Percentiles rank a stretch among this genome's conserved stretches.
These are phyloP conservation scores for Calameuta pallipes DNA, from an alignment of 2,888 invertebrate species.

Conservation along the genomic window DNA sequence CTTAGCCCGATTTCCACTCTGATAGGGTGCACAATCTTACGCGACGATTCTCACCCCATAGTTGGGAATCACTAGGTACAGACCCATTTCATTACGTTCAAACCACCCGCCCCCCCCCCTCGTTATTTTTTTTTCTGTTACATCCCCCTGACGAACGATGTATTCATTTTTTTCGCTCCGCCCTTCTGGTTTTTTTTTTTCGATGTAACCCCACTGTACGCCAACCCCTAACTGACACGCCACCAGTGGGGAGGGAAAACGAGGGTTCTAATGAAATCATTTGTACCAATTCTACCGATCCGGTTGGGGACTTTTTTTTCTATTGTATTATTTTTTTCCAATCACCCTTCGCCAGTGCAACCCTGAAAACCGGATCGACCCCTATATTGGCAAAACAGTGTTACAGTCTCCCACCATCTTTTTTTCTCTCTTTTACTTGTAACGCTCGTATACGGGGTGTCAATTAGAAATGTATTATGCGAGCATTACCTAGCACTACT, in stretches of 20 bases:
- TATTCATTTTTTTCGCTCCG: slow-evolving; percentile 19
- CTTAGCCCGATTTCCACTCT: neutral
- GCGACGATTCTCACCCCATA: neutral
- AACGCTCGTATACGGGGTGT: neutral
- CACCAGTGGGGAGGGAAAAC: neutral
- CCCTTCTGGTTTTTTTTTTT: slow-evolving; percentile 17
- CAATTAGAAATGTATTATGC: neutral
- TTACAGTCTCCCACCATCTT: neutral
- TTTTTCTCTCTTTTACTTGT: neutral
- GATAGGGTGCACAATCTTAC: neutral
- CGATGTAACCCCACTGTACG: neutral
- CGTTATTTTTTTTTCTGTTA: slow-evolving; percentile 31
- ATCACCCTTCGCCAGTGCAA: neutral
- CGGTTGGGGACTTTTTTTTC: slow-evolving; percentile 46
- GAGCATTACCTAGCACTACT: neutral
- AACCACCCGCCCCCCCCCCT: slow-evolving; percentile 5
- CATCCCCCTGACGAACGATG: slow-evolving; percentile 35
- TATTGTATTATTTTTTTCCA: slow-evolving; percentile 25
- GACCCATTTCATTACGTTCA: slow-evolving; percentile 17
- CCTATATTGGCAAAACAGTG: slow-evolving; percentile 22
- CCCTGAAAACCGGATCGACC: slow-evolving; percentile 5
- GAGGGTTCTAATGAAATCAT: slow-evolving; percentile 59
- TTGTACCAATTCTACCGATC: slow-evolving; percentile 40
- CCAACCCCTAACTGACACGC: slow-evolving; percentile 7
- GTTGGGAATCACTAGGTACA: neutral